A percentile compares a stretch with the other conserved stretches of the same genome.
Conservation (phyloP, 2,113 vertebrate genomes). For the Oreochromis tanganicae region DNA sequence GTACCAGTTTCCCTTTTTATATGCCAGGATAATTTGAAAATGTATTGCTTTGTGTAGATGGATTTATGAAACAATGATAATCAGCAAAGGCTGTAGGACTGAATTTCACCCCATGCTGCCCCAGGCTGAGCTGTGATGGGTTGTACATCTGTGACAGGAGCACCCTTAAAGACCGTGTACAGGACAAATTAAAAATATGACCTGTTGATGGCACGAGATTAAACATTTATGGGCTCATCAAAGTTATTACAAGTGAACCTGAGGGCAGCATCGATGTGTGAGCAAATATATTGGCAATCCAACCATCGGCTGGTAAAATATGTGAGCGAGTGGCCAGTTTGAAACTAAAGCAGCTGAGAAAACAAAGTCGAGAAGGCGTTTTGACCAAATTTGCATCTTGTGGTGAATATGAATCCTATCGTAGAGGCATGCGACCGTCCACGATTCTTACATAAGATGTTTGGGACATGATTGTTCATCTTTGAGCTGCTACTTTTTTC, state of each 20-base stretch:
- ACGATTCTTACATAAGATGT: neutral
- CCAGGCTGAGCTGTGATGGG: neutral
- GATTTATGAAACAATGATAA: neutral
- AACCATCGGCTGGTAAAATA: neutral
- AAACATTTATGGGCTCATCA: neutral
- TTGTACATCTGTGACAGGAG: neutral
- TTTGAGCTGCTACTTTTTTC: neutral
- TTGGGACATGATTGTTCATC: neutral
- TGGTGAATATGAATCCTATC: neutral
- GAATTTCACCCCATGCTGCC: neutral
- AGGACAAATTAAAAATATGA: neutral
- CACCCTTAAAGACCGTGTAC: neutral
- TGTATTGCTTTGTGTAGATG: neutral
- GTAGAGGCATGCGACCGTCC: neutral
- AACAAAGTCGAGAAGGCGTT: neutral
- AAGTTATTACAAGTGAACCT: neutral
- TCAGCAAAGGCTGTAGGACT: neutral
- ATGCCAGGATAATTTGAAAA: neutral
- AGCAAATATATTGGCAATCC: neutral
- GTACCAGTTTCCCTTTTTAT: neutral
- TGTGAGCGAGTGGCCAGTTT: neutral
- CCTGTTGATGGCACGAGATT: neutral
- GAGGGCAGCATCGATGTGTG: neutral
- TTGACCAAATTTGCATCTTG: neutral
- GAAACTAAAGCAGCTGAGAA: too few species aligned